These are phyloP conservation scores for Pitangus sulphuratus DNA, from an alignment of 2,797 vertebrate genomes.

Conservation along the genomic window DNA sequence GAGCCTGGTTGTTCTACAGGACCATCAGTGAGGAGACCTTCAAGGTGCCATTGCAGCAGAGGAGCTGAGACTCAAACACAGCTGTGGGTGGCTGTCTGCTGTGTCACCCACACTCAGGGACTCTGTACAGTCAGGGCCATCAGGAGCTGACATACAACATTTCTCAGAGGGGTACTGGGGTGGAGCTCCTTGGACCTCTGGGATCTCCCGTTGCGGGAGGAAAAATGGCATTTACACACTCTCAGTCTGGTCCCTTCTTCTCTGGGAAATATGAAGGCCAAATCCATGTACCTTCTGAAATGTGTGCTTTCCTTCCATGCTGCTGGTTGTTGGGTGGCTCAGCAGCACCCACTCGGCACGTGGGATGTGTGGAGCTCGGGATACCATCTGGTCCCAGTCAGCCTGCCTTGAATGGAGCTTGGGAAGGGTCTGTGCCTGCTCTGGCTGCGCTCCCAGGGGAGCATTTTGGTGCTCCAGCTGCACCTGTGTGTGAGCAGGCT, in stretches of 20 bases:
- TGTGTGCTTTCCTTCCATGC: not conserved
- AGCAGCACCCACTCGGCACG: not conserved
- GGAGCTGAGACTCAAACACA: not conserved
- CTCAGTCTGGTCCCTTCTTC: not conserved
- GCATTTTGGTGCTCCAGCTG: not conserved
- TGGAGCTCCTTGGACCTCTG: not conserved
- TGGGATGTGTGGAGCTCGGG: not conserved
- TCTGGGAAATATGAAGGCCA: not conserved
- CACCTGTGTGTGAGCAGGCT: not conserved
- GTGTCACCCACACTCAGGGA: not conserved
- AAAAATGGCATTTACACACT: rapidly evolving
- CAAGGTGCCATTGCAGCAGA: not conserved
- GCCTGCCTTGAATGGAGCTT: not conserved
- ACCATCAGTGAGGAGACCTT: not conserved
- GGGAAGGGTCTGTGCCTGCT: not conserved
- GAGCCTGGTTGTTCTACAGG: not conserved
- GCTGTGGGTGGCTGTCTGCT: not conserved
- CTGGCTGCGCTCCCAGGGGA: not conserved
- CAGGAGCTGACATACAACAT: not conserved
- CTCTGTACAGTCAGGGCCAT: not conserved
- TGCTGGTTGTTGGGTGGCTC: not conserved
- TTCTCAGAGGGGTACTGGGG: not conserved
- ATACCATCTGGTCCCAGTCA: not conserved
- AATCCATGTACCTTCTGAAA: not conserved
- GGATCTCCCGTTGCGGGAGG: not conserved